Percentiles rank a stretch among this genome's conserved stretches.
Conservation (phyloP, 1,140 invertebrate genomes). For the Pseudachorutes palmiensis region DNA sequence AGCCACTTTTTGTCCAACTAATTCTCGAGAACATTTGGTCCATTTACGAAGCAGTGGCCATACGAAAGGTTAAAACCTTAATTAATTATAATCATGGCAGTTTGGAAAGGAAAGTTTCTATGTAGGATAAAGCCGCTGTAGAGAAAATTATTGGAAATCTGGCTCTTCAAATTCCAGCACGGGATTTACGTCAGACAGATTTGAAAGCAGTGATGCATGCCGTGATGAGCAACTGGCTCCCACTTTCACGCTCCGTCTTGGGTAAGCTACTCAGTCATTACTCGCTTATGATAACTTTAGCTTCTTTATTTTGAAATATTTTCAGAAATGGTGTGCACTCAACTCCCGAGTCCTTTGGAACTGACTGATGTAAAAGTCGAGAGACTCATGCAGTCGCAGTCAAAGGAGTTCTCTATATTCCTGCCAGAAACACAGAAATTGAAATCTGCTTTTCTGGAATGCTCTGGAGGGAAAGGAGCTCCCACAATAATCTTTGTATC, state of each 20-base stretch:
- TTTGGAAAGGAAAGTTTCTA: too few species aligned
- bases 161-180: conserved; percentile 62
- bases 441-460: conserved; percentile 66
- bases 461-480: conserved; percentile 55
- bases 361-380: conserved; percentile 69
- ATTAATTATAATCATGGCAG: not conserved
- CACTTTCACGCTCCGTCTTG: conserved; percentile 68
- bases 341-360: conserved; percentile 69
- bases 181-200: conserved; percentile 73
- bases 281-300: too few species aligned
- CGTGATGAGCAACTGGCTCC: conserved; percentile 80
- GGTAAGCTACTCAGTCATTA: too few species aligned
- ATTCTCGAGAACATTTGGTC: conserved; percentile 90
- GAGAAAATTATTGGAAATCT: conserved; percentile 73
- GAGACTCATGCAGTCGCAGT: conserved; percentile 62
- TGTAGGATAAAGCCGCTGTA: conserved; percentile 72
- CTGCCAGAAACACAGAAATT: conserved; percentile 61
- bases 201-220: conserved; percentile 66
- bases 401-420: conserved; percentile 58
- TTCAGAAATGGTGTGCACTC: conserved; percentile 65
- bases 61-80: conserved; percentile 50
- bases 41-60: conserved; percentile 72
- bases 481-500: conserved; percentile 86
- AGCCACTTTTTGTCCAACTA: conserved; percentile 91
- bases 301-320: too few species aligned